phyloP scores from a whole-genome alignment of 2,113 vertebrate genomes.

The Symphodus melops region DNA sequence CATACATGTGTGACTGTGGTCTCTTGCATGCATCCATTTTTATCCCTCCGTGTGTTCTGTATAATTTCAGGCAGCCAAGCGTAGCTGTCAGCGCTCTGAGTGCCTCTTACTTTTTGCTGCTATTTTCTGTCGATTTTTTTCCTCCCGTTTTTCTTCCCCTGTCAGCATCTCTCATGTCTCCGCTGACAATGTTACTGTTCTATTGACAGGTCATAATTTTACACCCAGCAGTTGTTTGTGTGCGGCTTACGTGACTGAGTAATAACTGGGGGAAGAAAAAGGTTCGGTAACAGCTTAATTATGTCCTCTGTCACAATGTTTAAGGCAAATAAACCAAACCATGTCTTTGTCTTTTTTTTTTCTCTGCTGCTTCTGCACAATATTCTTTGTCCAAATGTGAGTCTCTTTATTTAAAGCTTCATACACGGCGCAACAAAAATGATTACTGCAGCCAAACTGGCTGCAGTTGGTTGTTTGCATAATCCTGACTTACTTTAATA shows the following conservation, averaged over 20 bases:
- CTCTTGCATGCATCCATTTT: constrained; percentile 7
- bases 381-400: neutral
- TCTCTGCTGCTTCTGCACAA: neutral
- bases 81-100: constrained; percentile 26
- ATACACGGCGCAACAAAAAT: no score
- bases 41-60: constrained; percentile 10
- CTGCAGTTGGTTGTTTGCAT: no score
- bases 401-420: neutral
- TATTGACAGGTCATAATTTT: constrained; percentile 67
- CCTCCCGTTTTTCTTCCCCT: constrained; percentile 10
- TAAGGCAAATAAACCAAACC: constrained; percentile 61
- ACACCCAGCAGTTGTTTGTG: constrained; percentile 55
- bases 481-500: no score
- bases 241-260: constrained; percentile 56
- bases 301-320: constrained; percentile 64
- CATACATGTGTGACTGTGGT: neutral
- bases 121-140: constrained; percentile 24
- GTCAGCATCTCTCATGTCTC: constrained; percentile 38
- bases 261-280: constrained; percentile 40
- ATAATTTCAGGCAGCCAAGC: constrained; percentile 13
- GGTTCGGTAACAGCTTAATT: constrained; percentile 60
- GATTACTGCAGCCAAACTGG: no score
- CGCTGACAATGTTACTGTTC: constrained; percentile 38
- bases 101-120: constrained; percentile 6
- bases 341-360: neutral